phyloP scores from a whole-genome alignment of 2,797 vertebrate genomes.

The Scleropages formosus region DNA sequence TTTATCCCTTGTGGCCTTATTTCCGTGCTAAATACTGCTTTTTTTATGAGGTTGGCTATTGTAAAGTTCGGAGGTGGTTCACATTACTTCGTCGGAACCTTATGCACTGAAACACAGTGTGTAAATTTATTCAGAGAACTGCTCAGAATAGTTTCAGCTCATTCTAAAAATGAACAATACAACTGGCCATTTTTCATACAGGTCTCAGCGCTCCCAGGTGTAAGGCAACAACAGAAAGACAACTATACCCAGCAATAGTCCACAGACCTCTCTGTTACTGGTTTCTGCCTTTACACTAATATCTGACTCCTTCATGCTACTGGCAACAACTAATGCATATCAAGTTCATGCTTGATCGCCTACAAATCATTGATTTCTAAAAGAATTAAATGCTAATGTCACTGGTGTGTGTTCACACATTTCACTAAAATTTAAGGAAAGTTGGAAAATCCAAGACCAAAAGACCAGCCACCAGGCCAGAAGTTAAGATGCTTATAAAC shows the following conservation, averaged over 20 bases:
- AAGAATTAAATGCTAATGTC: neutral
- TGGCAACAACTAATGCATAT: neutral
- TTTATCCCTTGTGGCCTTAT: constrained; percentile 53
- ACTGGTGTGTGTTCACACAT: no score
- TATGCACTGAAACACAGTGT: neutral
- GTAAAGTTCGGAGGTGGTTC: constrained; percentile 24
- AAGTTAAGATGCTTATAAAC: no score
- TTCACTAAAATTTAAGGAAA: no score
- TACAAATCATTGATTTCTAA: neutral
- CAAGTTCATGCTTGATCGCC: neutral
- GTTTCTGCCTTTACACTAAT: neutral
- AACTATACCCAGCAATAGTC: no score
- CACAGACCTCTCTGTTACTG: neutral
- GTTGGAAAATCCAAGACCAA: no score
- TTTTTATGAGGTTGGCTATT: constrained; percentile 20
- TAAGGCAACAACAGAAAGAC: no score
- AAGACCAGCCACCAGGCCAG: no score
- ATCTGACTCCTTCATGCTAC: neutral
- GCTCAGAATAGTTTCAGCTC: neutral
- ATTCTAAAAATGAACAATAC: neutral
- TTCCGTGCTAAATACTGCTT: constrained; percentile 39
- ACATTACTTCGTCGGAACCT: neutral
- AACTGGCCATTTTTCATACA: neutral
- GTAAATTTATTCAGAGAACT: neutral
- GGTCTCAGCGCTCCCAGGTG: no score